Percentiles rank a stretch among this genome's conserved stretches.
Evolutionary conservation across 2,797 vertebrate genomes (phyloP).

Genomic region (Danio choprae): DNA sequence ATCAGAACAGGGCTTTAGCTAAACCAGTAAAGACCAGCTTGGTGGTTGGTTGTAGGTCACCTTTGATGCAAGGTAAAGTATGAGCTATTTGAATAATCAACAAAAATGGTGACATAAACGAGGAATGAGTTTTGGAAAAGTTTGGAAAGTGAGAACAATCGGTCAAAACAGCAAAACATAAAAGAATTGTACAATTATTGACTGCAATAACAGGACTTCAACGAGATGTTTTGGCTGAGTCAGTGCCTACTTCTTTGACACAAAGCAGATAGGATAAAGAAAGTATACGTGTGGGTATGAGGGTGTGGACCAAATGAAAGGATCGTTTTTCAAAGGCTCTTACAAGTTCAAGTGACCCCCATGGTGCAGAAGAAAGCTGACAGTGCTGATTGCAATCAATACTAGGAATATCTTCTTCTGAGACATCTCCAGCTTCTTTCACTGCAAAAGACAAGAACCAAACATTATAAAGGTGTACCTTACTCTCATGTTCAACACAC

Average conservation of each 20-base stretch:
- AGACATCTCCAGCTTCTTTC: conserved; percentile 70
- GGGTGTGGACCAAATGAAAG: not conserved
- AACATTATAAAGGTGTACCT: not conserved
- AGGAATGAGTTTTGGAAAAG: not conserved
- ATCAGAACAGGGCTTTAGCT: no score
- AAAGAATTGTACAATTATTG: no score
- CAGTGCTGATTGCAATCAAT: conserved; percentile 78
- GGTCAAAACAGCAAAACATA: not conserved
- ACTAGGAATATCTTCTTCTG: conserved; percentile 84
- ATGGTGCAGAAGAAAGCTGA: conserved; percentile 85
- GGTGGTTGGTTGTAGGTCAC: not conserved
- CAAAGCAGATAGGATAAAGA: not conserved
- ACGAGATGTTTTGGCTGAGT: not conserved
- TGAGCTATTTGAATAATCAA: not conserved
- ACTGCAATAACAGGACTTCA: not conserved
- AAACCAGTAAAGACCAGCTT: not conserved
- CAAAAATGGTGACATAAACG: not conserved
- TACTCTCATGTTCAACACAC: not conserved
- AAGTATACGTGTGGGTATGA: no score
- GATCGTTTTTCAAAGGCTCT: conserved; percentile 55
- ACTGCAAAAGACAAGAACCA: conserved; percentile 50
- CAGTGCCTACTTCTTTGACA: not conserved
- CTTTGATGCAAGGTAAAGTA: not conserved
- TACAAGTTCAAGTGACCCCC: conserved; percentile 84
- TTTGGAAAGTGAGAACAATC: not conserved